Evolutionary conservation across 1,140 invertebrate genomes (phyloP).

Genomic region (Armadillidium nasatum): DNA sequence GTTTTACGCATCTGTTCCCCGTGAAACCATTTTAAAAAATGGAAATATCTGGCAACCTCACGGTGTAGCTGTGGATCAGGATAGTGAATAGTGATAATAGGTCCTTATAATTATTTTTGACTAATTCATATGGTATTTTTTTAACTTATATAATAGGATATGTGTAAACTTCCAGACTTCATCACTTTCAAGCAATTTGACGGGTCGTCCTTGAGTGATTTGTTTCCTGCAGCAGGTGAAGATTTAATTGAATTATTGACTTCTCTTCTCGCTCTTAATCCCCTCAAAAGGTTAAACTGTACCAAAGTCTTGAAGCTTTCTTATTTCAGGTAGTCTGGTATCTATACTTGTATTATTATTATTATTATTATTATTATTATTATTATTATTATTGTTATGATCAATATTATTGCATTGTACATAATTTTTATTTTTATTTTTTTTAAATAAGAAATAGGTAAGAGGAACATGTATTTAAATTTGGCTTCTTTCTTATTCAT

Average conservation of each 20-base stretch:
- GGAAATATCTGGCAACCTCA: too few relatives aligned
- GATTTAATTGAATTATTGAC: conserved; percentile 84
- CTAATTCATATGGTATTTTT: too few relatives aligned
- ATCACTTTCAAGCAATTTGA: conserved; percentile 85
- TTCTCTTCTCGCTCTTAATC: conserved; percentile 76
- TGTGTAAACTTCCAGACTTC: conserved; percentile 82
- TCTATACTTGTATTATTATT: too few relatives aligned
- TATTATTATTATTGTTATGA: not conserved
- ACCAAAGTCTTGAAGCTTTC: conserved; percentile 73
- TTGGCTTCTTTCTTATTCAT: too few relatives aligned
- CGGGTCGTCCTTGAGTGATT: conserved; percentile 75
- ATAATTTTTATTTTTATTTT: too few relatives aligned
- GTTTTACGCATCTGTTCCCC: too few relatives aligned
- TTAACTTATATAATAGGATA: conserved; percentile 50
- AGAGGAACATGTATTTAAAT: too few relatives aligned
- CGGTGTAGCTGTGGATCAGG: too few relatives aligned
- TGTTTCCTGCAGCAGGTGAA: conserved; percentile 91
- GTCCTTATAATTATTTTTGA: too few relatives aligned
- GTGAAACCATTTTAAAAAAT: too few relatives aligned
- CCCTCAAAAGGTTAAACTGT: conserved; percentile 74
- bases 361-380: not conserved
- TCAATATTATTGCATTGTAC: not conserved
- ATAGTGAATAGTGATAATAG: too few relatives aligned
- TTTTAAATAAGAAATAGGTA: too few relatives aligned
- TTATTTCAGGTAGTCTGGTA: conserved; percentile 62